These are phyloP conservation scores for Scatophagus argus DNA, from an alignment of 2,113 vertebrate genomes.

Conservation along the genomic window DNA sequence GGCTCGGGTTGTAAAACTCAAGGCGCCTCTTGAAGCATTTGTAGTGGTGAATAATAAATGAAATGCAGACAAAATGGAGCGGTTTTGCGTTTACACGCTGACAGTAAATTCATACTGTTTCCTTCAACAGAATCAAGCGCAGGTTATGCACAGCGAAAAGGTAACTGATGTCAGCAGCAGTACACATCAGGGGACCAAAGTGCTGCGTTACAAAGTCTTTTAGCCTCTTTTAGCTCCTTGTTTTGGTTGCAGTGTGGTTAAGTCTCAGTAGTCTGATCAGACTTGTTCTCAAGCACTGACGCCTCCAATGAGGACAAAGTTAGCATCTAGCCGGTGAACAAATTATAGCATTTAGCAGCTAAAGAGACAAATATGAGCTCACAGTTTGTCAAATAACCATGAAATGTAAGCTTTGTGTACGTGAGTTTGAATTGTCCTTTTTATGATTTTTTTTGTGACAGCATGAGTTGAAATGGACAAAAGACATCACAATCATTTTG, in stretches of 20 bases:
- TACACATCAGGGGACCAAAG: too few species aligned
- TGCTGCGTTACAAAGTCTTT: neutral
- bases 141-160: neutral
- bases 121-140: neutral
- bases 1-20: neutral
- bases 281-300: too few species aligned
- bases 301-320: too few species aligned
- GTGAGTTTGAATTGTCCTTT: too few species aligned
- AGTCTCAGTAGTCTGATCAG: neutral
- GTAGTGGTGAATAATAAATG: conserved; percentile 26
- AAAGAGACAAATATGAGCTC: neutral
- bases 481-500: too few species aligned
- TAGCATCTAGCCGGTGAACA: neutral
- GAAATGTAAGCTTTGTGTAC: too few species aligned
- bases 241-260: neutral
- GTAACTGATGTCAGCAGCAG: neutral
- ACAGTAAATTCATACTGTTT: neutral
- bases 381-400: too few species aligned
- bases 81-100: neutral
- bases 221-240: neutral
- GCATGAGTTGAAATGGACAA: too few species aligned
- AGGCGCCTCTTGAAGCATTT: conserved; percentile 2
- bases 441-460: too few species aligned
- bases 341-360: neutral
- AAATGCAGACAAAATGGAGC: neutral